Evolutionary conservation across 2,113 vertebrate species (phyloP).

Genomic region (Silurus glanis): DNA sequence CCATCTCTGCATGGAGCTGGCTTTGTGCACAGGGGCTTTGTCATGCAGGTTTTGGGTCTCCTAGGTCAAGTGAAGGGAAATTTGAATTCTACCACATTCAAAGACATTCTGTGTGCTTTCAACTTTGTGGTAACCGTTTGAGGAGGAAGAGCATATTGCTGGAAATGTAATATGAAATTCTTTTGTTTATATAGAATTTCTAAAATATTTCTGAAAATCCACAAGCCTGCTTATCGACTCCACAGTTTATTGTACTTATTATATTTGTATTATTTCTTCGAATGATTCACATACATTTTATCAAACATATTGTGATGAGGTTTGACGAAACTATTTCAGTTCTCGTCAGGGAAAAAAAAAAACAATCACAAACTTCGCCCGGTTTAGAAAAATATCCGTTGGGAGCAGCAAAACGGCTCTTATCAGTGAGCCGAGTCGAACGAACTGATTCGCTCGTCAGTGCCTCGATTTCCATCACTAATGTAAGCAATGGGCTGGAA

Average conservation of each 20-base stretch:
- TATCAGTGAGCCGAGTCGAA: not conserved
- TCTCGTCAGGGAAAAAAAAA: not conserved
- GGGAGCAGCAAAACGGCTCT: not conserved
- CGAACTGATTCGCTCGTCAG: not conserved
- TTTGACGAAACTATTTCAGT: not conserved
- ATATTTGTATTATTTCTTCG: not conserved
- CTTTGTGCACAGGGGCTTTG: too few species aligned
- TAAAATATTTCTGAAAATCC: not conserved
- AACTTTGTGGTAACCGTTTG: too few species aligned
- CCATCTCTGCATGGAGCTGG: too few species aligned
- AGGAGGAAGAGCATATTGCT: too few species aligned
- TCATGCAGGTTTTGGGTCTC: too few species aligned
- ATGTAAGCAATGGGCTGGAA: not conserved
- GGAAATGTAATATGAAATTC: too few species aligned
- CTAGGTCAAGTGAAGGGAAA: too few species aligned
- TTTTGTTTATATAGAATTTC: too few species aligned
- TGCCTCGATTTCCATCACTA: slow-evolving; percentile 5
- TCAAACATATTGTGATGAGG: not conserved
- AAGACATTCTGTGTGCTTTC: too few species aligned
- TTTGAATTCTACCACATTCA: too few species aligned
- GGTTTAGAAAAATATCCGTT: not conserved
- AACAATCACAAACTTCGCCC: too few species aligned
- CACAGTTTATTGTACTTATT: not conserved
- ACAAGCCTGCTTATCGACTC: not conserved
- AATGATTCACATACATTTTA: not conserved